Evolutionary conservation across 2,113 vertebrate species (phyloP).

Genomic region (Tragelaphus strepsiceros): DNA sequence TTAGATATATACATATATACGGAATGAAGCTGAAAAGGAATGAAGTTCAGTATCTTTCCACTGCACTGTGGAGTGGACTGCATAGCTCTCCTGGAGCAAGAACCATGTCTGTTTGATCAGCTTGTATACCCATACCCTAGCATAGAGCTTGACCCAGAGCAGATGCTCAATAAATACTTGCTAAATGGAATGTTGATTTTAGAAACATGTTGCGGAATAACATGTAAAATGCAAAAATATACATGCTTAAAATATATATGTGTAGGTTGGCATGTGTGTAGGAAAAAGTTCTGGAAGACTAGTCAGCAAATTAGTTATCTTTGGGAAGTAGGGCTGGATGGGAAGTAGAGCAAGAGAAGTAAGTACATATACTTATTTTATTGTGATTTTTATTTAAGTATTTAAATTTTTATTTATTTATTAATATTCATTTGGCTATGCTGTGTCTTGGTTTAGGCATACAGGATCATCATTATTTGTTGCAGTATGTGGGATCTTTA

Average conservation of each 20-base stretch:
- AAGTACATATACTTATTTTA: background rate
- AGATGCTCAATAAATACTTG: background rate
- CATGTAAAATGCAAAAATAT: background rate
- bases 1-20: background rate
- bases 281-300: constrained; percentile 15
- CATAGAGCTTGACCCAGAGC: background rate
- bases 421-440: background rate
- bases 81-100: background rate
- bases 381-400: background rate
- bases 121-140: background rate
- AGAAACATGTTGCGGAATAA: background rate
- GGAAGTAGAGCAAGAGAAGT: background rate
- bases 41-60: background rate
- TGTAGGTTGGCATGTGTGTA: background rate
- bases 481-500: background rate
- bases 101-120: background rate
- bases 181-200: background rate
- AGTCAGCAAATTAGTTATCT: background rate
- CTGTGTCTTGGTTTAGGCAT: background rate
- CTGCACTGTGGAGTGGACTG: background rate
- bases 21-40: background rate
- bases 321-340: background rate
- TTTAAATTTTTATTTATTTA: background rate
- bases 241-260: background rate
- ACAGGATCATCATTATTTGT: background rate